Evolutionary conservation across 1,140 invertebrate species (phyloP).

Genomic region (Hylaeus anthracinus): DNA sequence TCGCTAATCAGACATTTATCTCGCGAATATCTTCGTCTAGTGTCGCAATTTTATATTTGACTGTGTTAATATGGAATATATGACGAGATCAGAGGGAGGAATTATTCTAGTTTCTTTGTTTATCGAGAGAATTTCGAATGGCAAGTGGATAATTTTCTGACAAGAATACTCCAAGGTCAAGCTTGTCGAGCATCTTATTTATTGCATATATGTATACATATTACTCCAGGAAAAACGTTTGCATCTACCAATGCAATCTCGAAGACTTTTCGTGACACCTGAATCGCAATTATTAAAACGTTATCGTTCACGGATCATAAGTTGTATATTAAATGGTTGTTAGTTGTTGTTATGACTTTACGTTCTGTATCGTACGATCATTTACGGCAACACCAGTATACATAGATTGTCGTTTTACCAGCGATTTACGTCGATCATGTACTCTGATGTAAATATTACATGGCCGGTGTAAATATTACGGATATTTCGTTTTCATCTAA

Average conservation of each 20-base stretch:
- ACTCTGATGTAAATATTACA: conserved; percentile 11
- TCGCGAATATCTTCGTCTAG: background rate
- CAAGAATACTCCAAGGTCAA: conserved; percentile 47
- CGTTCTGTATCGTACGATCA: conserved; percentile 15
- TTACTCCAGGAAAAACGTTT: background rate
- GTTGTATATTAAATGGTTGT: conserved; percentile 29
- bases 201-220: conserved; percentile 16
- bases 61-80: background rate
- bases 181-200: conserved; percentile 40
- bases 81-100: background rate
- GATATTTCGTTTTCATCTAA: conserved; percentile 10
- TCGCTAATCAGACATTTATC: background rate
- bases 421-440: background rate
- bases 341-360: conserved; percentile 31
- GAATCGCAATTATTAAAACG: conserved; percentile 13
- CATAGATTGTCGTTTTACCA: background rate
- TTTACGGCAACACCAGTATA: background rate
- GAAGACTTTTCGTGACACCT: background rate
- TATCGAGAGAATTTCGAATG: background rate
- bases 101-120: background rate
- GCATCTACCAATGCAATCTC: background rate
- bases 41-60: background rate
- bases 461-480: conserved; percentile 30
- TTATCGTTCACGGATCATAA: background rate
- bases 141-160: background rate